Base-by-base conservation (phyloP, 2,113 vertebrate genomes). In the Sisor rabdophorus region DNA sequence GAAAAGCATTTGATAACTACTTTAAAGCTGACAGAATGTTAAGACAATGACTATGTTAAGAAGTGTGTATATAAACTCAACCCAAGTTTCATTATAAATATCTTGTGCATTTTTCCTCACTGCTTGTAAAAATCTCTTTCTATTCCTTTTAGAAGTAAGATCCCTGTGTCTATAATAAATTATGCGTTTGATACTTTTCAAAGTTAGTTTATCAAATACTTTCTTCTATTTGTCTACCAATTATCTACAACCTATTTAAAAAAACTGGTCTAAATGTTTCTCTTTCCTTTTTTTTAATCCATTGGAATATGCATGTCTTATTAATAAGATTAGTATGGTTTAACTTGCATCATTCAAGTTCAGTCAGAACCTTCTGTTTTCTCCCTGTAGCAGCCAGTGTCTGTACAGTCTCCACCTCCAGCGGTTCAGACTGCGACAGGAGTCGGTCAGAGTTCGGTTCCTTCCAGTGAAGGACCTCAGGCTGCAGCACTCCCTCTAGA, bases 321-420 rank as follows among this genome's bases (percentile, higher is more conserved):
- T 36, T 36, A 36, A 4, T 36, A 44, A 9, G 5, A 44, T 7
- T 7, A 44, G 5, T 44, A 44, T 44, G 5, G 40, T 44, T 44
- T 8, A 44, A 44, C 5, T n/a, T 44, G 8, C 7, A 1, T 16
- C 7, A 36, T 36, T 36, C 47, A 1, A 47, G 22, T 65, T 65
- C 9, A 24, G 17, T 67, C n/a, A 3, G 5, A 65, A 15, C 32
- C 32, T 4, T 48, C n/a, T 6, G 0, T 24, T 54, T 55, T 13
- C 9, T 47, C 2, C 67, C 11, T 26, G 55, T 73, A 32, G 2
- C 87, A 93, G 89, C 88, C 89, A 15, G 82, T 93, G 82, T 87
- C 92, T 82, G 90, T 92, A 2, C 90, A 94, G 83, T 90, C 95
- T 89, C 89, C 93, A 0, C 88, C 95, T 87, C 87, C 86, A 16